These are phyloP conservation scores for Diadumene lineata DNA, from an alignment of 92 coral and sea anemone species.

Conservation along the genomic window DNA sequence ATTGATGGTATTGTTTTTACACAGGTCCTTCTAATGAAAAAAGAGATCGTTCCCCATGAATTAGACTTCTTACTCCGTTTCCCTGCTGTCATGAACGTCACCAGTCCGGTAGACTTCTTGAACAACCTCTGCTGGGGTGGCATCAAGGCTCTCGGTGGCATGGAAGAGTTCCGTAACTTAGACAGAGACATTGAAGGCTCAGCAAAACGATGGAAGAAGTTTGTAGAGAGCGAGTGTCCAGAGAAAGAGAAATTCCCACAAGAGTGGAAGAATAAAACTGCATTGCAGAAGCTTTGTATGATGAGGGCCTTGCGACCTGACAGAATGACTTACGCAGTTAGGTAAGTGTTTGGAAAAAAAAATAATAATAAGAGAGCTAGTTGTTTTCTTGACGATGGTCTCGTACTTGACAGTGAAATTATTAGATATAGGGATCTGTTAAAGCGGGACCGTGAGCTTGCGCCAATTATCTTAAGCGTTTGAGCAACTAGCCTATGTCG, in stretches of 20 bases:
- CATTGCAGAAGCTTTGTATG: slow-evolving; percentile 97
- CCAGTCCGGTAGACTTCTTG: slow-evolving; percentile 97
- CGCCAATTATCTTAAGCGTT: no score
- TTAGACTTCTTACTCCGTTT: slow-evolving; percentile 96
- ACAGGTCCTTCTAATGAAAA: slow-evolving; percentile 93
- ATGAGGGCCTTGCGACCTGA: slow-evolving; percentile 98
- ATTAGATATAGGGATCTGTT: no score
- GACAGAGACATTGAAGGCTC: slow-evolving; percentile 99
- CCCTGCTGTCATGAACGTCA: slow-evolving; percentile 96
- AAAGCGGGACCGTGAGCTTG: no score
- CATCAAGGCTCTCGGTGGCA: slow-evolving; percentile 90
- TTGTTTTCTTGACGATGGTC: no score
- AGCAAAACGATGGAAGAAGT: slow-evolving; percentile 99
- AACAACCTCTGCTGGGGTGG: slow-evolving; percentile 98
- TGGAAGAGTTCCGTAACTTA: slow-evolving; percentile 97
- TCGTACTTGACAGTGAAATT: no score
- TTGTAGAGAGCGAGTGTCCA: slow-evolving; percentile 99
- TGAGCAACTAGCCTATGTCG: no score
- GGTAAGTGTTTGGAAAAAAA: slow-evolving; percentile 43
- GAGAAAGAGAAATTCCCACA: slow-evolving; percentile 99
- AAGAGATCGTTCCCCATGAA: slow-evolving; percentile 91
- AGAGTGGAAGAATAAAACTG: slow-evolving; percentile 97
- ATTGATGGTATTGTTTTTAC: no score
- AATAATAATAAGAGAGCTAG: no score
- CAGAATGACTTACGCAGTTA: slow-evolving; percentile 99